phyloP scores from a whole-genome alignment of 2,888 invertebrate species.

The Caenorhabditis japonica region DNA sequence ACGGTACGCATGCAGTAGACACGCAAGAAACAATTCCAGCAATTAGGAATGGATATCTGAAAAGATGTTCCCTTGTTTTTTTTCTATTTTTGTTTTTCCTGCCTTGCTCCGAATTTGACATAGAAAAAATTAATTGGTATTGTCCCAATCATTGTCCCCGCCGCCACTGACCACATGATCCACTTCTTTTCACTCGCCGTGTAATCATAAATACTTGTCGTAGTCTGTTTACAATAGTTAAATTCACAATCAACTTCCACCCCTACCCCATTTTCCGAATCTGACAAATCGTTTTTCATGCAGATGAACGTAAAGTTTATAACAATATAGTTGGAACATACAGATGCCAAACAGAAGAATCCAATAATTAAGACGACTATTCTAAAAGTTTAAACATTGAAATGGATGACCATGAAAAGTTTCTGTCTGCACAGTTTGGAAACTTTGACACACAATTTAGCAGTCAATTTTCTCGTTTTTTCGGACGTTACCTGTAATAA shows the following conservation, averaged over 20 bases:
- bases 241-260: too few species aligned
- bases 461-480: too few species aligned
- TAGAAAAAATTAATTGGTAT: conserved; percentile 69
- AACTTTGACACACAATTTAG: too few species aligned
- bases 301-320: conserved; percentile 70
- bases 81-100: neutral
- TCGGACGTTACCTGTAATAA: conserved; percentile 21
- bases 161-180: conserved; percentile 69
- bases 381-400: conserved; percentile 45
- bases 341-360: conserved; percentile 61
- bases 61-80: neutral
- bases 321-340: conserved; percentile 66
- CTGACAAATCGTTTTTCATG: conserved; percentile 60
- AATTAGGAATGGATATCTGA: conserved; percentile 58
- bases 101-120: conserved; percentile 68
- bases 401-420: too few species aligned
- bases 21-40: conserved; percentile 57
- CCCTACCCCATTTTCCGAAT: too few species aligned
- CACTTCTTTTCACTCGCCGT: conserved; percentile 60
- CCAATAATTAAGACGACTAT: conserved; percentile 52
- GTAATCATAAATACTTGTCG: conserved; percentile 58
- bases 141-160: conserved; percentile 67
- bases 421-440: too few species aligned
- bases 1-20: conserved; percentile 56
- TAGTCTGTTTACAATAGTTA: conserved; percentile 29